phyloP scores from a whole-genome alignment of 1,140 invertebrate species.

The Pseudobourletiella spinata region DNA sequence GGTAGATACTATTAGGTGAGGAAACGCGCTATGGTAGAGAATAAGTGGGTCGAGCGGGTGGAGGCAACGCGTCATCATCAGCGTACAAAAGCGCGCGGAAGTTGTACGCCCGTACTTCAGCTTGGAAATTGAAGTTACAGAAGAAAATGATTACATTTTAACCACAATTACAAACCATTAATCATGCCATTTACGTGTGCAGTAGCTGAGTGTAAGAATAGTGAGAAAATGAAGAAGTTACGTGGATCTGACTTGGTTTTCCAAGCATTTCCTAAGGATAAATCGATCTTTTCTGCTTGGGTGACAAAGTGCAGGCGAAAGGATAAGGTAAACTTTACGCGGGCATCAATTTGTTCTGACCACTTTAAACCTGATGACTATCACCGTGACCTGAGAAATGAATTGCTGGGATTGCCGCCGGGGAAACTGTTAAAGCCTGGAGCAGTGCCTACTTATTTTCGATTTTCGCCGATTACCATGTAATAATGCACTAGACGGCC shows the following conservation, averaged over 20 bases:
- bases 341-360: conserved; percentile 13
- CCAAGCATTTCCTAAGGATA: conserved; percentile 17
- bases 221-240: neutral
- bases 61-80: too few relatives aligned
- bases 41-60: too few relatives aligned
- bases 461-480: neutral
- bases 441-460: conserved; percentile 8
- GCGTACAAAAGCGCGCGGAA: too few relatives aligned
- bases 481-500: neutral
- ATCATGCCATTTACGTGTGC: too few relatives aligned
- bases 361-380: conserved; percentile 22
- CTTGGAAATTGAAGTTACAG: too few relatives aligned
- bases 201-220: conserved; percentile 4
- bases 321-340: conserved; percentile 5
- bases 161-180: too few relatives aligned
- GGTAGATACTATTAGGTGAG: too few relatives aligned
- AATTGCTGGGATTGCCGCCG: conserved; percentile 17
- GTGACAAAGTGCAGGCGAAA: conserved; percentile 8
- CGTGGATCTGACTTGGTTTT: neutral
- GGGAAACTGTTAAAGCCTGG: neutral
- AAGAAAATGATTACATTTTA: too few relatives aligned
- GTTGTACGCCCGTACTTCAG: too few relatives aligned
- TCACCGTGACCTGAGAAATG: conserved; percentile 20
- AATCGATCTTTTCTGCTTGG: conserved; percentile 6
- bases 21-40: too few relatives aligned